Evolutionary conservation across 2,797 vertebrate species (phyloP), one percentile per base, ranked within the genome.

Genomic region (Scolopax bukidnonensis): DNA sequence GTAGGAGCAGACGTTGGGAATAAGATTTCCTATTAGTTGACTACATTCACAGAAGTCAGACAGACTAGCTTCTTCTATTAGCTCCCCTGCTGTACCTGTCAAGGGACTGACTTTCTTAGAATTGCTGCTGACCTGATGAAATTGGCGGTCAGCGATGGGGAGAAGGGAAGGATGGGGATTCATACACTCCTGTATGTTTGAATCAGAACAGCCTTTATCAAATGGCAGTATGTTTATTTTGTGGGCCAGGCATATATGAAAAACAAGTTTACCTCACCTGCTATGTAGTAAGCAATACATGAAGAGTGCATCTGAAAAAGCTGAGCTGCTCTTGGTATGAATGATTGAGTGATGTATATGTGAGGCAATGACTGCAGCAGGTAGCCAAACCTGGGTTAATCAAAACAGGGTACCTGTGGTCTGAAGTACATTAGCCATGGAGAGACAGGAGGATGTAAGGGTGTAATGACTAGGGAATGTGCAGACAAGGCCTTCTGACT

Each of bases 121-220:
- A 87, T 51, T 93, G 59, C 63, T 83, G 32, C 54, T 73, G 77
- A 67, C 47, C 51, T 84, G 32, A n/a, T 79, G 67, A 87, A 79
- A 82, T 2, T 56, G 15, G 9, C 16, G 10, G 5, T 24, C 5
- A 1, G 25, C 16, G 2, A 9, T 30, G 14, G 14, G 15, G 20
- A 76, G 41, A 68, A 47, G 24, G 41, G 71, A 79, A 28, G 43
- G 6, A 59, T 30, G 7, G 6, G 4, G 8, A 51, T 24, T 61
- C 12, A 24, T 4, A 20, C 14, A 15, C n/a, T 78, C 15, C 20
- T 84, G 11, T 38, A n/a, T 41, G 8, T 59, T 75, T 43, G 38
- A 63, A 67, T 65, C 21, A 40, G 3, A 38, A 6, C 14, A 84
- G 12, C 27, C 16, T 63, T 50, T 43, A 78, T 32, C 25, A 87